Percentiles rank a stretch among this genome's conserved stretches.
Conservation (phyloP, 1,140 invertebrate species). For the Spodoptera litura region DNA sequence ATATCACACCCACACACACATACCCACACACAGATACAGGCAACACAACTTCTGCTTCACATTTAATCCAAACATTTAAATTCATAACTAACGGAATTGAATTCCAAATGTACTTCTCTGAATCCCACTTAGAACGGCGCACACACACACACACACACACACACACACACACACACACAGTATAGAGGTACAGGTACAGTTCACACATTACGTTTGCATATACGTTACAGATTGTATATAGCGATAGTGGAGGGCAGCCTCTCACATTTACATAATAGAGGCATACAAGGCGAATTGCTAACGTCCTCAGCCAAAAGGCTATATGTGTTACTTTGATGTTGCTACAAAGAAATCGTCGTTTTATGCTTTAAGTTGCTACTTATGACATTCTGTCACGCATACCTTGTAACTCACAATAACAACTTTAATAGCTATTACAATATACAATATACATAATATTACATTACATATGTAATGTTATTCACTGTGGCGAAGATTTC, state of each 20-base stretch:
- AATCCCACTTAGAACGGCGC: not conserved
- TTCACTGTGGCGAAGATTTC: no score
- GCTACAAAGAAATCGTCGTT: conserved; percentile 6
- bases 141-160: not conserved
- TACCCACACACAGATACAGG: not conserved
- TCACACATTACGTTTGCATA: conserved; percentile 1
- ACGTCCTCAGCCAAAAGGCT: conserved; percentile 11
- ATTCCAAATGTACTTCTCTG: conserved; percentile 13
- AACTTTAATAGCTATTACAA: no score
- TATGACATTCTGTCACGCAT: conserved; percentile 1
- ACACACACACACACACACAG: no score
- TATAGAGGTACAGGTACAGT: not conserved
- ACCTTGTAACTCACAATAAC: no score
- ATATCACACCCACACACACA: not conserved
- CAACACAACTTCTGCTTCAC: not conserved
- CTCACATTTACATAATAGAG: conserved; percentile 40
- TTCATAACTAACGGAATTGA: conserved; percentile 30
- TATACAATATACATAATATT: no score
- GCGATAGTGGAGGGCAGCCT: conserved; percentile 29
- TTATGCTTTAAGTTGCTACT: conserved; percentile 2
- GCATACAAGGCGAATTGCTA: conserved; percentile 27
- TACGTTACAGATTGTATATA: conserved; percentile 29
- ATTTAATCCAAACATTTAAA: conserved; percentile 24
- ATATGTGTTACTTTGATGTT: conserved; percentile 34
- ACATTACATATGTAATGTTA: no score